A percentile compares a stretch with the other conserved stretches of the same genome.
These are phyloP conservation scores for Galago senegalensis DNA, from an alignment of 2,797 vertebrate genomes.

Conservation along the genomic window DNA sequence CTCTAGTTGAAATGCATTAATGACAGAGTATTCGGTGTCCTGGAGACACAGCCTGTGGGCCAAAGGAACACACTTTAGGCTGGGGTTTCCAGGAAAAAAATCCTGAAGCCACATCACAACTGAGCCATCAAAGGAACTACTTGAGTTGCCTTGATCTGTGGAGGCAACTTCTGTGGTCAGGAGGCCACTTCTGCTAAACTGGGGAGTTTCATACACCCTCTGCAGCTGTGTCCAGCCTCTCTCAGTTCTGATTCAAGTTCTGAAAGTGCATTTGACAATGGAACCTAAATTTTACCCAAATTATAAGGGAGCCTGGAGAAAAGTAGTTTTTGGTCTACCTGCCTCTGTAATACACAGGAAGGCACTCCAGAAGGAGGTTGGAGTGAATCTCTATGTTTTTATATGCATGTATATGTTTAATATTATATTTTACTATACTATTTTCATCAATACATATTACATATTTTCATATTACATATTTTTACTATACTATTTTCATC, in stretches of 20 bases:
- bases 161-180: not conserved
- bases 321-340: not conserved
- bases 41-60: not conserved
- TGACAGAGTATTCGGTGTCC: not conserved
- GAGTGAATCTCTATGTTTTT: not conserved
- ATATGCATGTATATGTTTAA: too few relatives aligned
- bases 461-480: too few relatives aligned
- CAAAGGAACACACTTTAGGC: slow-evolving; percentile 12
- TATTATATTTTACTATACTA: too few relatives aligned
- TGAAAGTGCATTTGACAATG: not conserved
- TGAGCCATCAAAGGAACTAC: not conserved
- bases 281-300: not conserved
- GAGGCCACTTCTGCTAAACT: not conserved
- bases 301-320: not conserved
- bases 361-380: not conserved
- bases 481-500: too few relatives aligned
- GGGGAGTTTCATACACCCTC: not conserved
- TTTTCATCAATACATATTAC: too few relatives aligned
- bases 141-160: slow-evolving; percentile 1
- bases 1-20: not conserved
- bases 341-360: not conserved
- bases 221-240: not conserved
- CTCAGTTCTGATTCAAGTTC: slow-evolving; percentile 23
- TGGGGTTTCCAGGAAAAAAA: slow-evolving; percentile 35
- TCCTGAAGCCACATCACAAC: not conserved